phyloP scores from a whole-genome alignment of 2,797 vertebrate genomes.

The Hypotaenidia philippensis region DNA sequence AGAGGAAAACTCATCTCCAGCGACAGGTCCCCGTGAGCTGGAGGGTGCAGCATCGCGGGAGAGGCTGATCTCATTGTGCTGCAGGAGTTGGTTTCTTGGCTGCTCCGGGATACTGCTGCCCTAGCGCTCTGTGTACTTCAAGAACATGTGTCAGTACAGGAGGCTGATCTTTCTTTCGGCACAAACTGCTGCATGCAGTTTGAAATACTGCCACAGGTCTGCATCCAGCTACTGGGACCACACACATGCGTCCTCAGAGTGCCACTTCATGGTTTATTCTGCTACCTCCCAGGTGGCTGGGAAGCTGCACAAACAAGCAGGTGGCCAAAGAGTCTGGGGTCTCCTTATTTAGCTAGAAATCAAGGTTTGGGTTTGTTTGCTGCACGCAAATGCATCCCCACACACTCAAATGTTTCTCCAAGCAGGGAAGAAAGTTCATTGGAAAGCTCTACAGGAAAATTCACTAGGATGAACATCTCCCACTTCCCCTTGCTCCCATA shows the following conservation, averaged over 20 bases:
- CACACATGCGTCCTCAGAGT: neutral
- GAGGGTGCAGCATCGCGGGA: neutral
- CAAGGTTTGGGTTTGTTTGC: neutral
- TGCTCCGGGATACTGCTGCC: neutral
- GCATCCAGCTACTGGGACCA: neutral
- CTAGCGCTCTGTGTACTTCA: neutral
- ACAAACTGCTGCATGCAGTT: neutral
- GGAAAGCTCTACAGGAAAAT: neutral
- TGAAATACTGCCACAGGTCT: neutral
- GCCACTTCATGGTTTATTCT: neutral
- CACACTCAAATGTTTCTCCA: neutral
- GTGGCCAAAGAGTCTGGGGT: neutral
- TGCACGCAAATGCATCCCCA: neutral
- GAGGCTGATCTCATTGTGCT: fast-evolving
- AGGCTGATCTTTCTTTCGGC: neutral
- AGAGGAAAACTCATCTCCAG: neutral
- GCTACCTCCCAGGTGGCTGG: neutral
- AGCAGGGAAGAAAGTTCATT: neutral
- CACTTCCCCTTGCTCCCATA: neutral
- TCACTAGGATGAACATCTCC: neutral
- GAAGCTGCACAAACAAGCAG: neutral
- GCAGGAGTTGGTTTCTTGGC: neutral
- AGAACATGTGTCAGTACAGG: fast-evolving
- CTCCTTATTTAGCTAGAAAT: neutral
- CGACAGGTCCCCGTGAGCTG: neutral